Percentiles rank a stretch among this genome's conserved stretches.
Evolutionary conservation across 1,140 invertebrate genomes (phyloP).

Genomic region (Aphaenogaster floridana): DNA sequence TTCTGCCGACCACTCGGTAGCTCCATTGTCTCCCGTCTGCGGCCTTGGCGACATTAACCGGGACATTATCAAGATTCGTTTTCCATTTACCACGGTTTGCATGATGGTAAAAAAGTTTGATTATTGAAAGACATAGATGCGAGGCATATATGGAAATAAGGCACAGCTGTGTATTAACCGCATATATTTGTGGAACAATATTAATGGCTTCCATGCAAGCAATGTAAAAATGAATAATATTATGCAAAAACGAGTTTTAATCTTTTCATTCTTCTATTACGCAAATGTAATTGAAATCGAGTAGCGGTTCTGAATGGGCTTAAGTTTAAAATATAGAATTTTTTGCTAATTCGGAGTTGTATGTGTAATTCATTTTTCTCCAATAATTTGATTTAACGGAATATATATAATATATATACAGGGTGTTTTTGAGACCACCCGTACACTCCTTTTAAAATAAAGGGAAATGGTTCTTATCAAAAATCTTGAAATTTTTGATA

Average conservation of each 20-base stretch:
- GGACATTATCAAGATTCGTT: constrained; percentile 58
- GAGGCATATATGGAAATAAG: background rate
- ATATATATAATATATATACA: no score
- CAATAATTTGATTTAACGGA: background rate
- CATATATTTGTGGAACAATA: background rate
- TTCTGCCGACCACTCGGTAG: constrained; percentile 32
- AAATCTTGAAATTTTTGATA: no score
- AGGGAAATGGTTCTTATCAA: no score
- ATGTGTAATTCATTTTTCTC: background rate
- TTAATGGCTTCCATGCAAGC: background rate
- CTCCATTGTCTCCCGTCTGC: constrained; percentile 36
- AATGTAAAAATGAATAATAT: background rate
- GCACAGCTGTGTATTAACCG: background rate
- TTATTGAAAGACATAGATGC: constrained; percentile 6
- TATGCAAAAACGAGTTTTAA: background rate
- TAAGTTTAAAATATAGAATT: background rate
- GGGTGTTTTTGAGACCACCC: no score
- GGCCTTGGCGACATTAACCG: constrained; percentile 38
- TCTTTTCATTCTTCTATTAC: background rate
- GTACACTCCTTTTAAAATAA: no score
- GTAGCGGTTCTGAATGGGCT: background rate
- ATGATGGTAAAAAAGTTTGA: constrained; percentile 13
- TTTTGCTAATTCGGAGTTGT: background rate
- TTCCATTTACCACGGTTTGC: constrained; percentile 3
- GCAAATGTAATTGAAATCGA: background rate